These are phyloP conservation scores for Trachythela sp. DNA, from an alignment of 64 coral and sea anemone species.

Conservation along the genomic window DNA sequence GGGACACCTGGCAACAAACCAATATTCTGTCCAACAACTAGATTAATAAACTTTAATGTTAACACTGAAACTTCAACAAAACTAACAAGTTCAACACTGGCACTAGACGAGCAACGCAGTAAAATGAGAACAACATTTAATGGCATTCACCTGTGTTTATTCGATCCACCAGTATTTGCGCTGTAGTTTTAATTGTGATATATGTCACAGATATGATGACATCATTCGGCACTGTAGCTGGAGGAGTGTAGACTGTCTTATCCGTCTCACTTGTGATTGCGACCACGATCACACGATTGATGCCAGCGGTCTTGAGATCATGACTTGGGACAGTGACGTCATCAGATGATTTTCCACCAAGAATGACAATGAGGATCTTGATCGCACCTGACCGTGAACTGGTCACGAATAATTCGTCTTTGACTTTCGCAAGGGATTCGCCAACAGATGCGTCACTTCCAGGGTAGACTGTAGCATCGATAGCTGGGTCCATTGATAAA, in stretches of 20 bases:
- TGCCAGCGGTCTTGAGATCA: neutral
- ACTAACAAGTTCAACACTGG: too few relatives aligned
- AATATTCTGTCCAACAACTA: neutral
- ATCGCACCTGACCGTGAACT: neutral
- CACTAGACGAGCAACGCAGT: too few relatives aligned
- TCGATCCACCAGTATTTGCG: neutral
- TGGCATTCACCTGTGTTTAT: neutral
- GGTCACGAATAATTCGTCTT: neutral
- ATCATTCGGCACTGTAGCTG: neutral
- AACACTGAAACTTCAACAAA: neutral
- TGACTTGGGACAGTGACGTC: neutral
- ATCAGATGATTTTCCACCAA: neutral
- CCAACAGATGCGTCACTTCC: neutral
- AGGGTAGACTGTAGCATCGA: neutral
- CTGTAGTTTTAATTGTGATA: neutral
- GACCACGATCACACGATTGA: neutral
- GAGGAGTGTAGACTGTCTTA: neutral
- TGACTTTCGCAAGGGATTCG: neutral
- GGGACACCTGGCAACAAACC: conserved; percentile 24
- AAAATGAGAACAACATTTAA: neutral
- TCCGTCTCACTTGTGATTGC: neutral
- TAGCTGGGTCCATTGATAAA: neutral
- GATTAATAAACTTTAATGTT: neutral
- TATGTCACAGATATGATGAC: neutral
- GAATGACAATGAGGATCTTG: neutral